Percentiles rank a stretch among this genome's conserved stretches.
These are phyloP conservation scores for Vulpes vulpes DNA, from an alignment of 2,113 vertebrate species.

Conservation along the genomic window DNA sequence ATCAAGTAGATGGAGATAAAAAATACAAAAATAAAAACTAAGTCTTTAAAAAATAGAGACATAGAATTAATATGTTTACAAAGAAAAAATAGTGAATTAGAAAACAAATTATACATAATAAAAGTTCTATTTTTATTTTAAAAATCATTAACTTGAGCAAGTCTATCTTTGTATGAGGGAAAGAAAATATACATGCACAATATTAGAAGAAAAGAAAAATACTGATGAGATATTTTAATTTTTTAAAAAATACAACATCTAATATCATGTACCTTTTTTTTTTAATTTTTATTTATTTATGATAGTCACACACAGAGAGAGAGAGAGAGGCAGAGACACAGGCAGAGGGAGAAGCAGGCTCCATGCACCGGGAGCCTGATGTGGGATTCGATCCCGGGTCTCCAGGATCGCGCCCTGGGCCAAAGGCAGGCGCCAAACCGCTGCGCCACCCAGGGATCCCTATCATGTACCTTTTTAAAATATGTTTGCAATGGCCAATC, in stretches of 20 bases:
- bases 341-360: too few relatives aligned
- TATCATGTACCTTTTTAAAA: not conserved
- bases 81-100: not conserved
- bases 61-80: not conserved
- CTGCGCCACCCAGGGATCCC: too few relatives aligned
- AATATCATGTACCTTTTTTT: not conserved
- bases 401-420: too few relatives aligned
- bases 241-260: not conserved
- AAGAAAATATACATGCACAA: not conserved
- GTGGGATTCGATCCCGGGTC: too few relatives aligned
- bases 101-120: not conserved
- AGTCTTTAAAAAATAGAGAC: not conserved
- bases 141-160: not conserved
- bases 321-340: too few relatives aligned
- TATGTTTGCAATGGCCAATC: not conserved
- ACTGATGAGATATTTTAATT: not conserved
- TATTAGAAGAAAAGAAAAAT: not conserved
- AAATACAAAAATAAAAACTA: not conserved
- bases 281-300: too few relatives aligned
- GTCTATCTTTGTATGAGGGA: not conserved
- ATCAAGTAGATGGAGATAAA: not conserved
- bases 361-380: too few relatives aligned
- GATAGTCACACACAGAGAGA: too few relatives aligned
- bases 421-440: too few relatives aligned
- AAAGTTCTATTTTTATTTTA: not conserved